A percentile compares a stretch with the other conserved stretches of the same genome.
phyloP scores from a whole-genome alignment of 2,797 vertebrate genomes.

The Glossophaga mutica region DNA sequence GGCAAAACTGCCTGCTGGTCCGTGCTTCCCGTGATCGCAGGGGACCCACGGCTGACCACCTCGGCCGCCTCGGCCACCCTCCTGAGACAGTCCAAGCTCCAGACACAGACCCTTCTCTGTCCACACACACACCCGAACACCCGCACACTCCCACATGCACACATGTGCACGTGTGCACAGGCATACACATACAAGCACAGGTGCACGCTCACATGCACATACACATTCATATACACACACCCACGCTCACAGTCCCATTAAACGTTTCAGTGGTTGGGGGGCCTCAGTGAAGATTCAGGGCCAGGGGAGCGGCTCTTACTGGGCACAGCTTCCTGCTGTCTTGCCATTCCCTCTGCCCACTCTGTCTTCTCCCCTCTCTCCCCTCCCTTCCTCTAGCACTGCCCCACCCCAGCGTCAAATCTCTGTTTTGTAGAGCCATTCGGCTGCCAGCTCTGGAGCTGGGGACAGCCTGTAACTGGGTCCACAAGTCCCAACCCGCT shows the following conservation, averaged over 20 bases:
- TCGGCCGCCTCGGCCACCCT: not conserved
- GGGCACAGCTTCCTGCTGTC: not conserved
- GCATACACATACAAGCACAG: not conserved
- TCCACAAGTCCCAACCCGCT: not conserved
- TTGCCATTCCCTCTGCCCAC: not conserved
- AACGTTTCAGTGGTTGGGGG: not conserved
- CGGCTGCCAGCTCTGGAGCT: not conserved
- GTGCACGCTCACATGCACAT: not conserved
- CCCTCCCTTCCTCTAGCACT: not conserved
- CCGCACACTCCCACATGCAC: not conserved
- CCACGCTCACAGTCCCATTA: not conserved
- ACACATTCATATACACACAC: not conserved
- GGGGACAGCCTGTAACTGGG: not conserved
- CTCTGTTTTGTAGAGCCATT: not conserved
- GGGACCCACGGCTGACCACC: not conserved
- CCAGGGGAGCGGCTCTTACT: not conserved
- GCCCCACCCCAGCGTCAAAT: not conserved
- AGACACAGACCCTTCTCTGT: not conserved
- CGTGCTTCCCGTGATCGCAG: not conserved
- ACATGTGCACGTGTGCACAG: not conserved
- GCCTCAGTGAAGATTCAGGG: not conserved
- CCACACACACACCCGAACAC: too few relatives aligned
- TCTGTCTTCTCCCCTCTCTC: not conserved
- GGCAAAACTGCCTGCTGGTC: not conserved
- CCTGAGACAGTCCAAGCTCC: not conserved